These are phyloP conservation scores for Ashinkailepas kermadecensis DNA, from an alignment of 2,888 invertebrate genomes.

Conservation along the genomic window DNA sequence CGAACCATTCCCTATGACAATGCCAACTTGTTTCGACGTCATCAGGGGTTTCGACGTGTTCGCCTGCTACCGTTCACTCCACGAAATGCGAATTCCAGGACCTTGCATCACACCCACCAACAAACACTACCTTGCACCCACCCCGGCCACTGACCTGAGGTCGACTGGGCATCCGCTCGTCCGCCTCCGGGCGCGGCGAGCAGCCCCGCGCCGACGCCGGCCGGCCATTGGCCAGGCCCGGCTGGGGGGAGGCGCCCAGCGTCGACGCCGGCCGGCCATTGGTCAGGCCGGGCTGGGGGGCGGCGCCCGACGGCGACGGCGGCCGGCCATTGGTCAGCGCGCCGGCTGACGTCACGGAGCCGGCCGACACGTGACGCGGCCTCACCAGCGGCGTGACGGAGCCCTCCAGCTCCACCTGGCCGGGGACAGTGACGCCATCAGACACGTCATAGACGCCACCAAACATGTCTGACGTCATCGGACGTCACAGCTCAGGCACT, in stretches of 20 bases:
- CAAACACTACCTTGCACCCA: no score
- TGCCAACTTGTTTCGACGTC: no score
- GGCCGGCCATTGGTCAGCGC: background rate
- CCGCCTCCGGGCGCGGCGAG: background rate
- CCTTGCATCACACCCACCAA: no score
- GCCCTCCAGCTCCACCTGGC: conserved; percentile 9
- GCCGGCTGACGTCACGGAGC: background rate
- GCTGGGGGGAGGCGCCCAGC: no score
- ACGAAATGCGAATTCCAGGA: no score
- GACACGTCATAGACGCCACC: no score
- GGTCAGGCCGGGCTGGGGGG: background rate
- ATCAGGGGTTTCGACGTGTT: no score
- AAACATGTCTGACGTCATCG: no score
- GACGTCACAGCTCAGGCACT: no score
- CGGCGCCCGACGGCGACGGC: background rate
- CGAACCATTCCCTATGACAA: no score
- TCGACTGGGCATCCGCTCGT: background rate
- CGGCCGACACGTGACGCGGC: background rate
- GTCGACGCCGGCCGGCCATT: background rate
- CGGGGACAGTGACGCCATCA: no score
- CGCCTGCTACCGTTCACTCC: no score
- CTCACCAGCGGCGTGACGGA: background rate
- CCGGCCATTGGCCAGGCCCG: background rate
- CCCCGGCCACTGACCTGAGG: background rate
- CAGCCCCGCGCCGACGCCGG: background rate